Conservation (phyloP, 2,888 invertebrate genomes). For the Rotaria sp. region DNA sequence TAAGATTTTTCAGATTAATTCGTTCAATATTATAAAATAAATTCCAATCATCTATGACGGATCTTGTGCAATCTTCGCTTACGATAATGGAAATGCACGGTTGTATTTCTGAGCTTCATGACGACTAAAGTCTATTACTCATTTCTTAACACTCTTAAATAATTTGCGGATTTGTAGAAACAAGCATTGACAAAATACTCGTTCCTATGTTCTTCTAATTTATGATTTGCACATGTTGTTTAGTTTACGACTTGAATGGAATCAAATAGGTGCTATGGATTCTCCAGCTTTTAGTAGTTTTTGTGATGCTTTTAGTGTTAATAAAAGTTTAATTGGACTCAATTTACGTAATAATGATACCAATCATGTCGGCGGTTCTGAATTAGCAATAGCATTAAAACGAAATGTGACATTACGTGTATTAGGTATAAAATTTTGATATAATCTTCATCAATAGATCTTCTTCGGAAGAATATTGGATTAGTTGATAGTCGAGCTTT, state of each 20-base stretch:
- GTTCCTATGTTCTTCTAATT: background rate
- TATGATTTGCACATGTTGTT: background rate
- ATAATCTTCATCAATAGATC: conserved; percentile 44
- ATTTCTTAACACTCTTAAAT: no score
- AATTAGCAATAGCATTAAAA: conserved; percentile 49
- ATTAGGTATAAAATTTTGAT: conserved; percentile 45
- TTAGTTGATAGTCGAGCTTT: conserved; percentile 52
- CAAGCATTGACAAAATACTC: no score
- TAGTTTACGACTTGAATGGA: conserved; percentile 55
- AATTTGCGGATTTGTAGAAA: no score
- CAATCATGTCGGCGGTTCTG: conserved; percentile 51
- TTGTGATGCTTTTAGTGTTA: conserved; percentile 52
- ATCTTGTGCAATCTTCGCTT: no score
- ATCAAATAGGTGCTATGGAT: conserved; percentile 51
- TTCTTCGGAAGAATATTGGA: conserved; percentile 55
- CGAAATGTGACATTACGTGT: conserved; percentile 49
- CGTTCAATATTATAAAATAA: no score
- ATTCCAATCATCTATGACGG: no score
- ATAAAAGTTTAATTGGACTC: conserved; percentile 48
- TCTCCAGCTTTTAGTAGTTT: conserved; percentile 52
- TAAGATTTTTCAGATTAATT: no score
- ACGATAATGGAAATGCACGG: no score
- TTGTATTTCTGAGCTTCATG: no score
- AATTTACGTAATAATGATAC: conserved; percentile 56
- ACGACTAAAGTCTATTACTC: no score